Percentiles rank a stretch among this genome's conserved stretches.
Conservation (phyloP, 2,113 vertebrate genomes). For the rat (Rattus norvegicus) region GRCr8 NC_086035.1:16043001-16043500, state of each 20-base stretch:
- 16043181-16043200: not conserved
- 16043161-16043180: not conserved
- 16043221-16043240: not conserved
- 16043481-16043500: not conserved
- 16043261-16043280: no score
- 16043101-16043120: not conserved
- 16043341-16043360: not conserved
- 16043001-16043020: slow-evolving; percentile 96
- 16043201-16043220: not conserved
- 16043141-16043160: no score
- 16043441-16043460: not conserved
- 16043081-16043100: not conserved
- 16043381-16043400: not conserved
- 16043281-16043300: not conserved
- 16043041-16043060: fast-evolving
- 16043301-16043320: not conserved
- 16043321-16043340: not conserved
- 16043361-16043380: not conserved
- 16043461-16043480: not conserved
- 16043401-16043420: not conserved
- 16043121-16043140: not conserved
- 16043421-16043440: not conserved
- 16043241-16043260: not conserved
- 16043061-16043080: not conserved
- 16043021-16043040: slow-evolving; percentile 94